These are phyloP conservation scores for Octodonta nipae DNA, from an alignment of 2,888 invertebrate species.

Conservation along the genomic window DNA sequence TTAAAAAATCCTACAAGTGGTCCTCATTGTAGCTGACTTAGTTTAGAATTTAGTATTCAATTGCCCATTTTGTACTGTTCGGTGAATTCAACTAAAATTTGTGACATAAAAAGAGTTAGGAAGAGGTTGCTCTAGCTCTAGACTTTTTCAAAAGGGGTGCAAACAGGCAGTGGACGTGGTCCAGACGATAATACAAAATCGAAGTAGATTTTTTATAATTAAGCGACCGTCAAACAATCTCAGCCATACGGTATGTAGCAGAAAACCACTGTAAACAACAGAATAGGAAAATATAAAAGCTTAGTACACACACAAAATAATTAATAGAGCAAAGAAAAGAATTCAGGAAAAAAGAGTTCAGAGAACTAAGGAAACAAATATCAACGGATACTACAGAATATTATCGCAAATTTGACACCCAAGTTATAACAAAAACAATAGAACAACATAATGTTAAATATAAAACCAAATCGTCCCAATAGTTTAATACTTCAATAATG, in stretches of 20 bases:
- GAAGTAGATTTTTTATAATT: no score
- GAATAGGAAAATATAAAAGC: background rate
- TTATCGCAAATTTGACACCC: background rate
- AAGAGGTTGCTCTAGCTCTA: no score
- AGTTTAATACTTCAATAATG: constrained; percentile 1
- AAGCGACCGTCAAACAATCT: background rate
- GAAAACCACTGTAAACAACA: constrained; percentile 1
- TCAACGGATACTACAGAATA: background rate
- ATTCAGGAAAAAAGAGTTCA: background rate
- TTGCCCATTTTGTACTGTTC: no score
- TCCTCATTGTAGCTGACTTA: no score
- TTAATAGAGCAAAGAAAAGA: constrained; percentile 2
- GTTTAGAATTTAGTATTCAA: no score
- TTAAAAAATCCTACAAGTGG: no score
- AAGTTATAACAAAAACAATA: background rate
- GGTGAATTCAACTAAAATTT: no score
- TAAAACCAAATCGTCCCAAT: background rate
- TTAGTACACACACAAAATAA: constrained; percentile 1
- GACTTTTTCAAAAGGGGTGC: no score
- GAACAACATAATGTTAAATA: constrained; percentile 3
- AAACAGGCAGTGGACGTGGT: no score
- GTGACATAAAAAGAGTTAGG: no score
- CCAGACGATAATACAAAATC: no score
- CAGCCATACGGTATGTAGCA: background rate
- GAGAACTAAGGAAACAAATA: constrained; percentile 1